phyloP scores from a whole-genome alignment of 2,888 invertebrate species.

The Pollenia amentaria region DNA sequence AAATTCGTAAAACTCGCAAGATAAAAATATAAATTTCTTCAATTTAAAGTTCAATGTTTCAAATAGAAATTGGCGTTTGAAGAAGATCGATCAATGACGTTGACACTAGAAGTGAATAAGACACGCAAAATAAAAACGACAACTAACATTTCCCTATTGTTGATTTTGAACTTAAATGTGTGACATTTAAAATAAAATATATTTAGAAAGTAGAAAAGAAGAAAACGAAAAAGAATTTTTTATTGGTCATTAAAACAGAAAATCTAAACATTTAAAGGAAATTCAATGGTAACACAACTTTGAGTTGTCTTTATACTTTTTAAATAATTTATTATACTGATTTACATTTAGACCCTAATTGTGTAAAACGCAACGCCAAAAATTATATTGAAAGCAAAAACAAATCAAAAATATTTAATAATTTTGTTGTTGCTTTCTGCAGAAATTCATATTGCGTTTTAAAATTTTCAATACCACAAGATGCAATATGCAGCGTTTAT shows the following conservation, averaged over 20 bases:
- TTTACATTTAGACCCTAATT: too few relatives aligned
- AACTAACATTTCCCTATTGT: slow-evolving; percentile 57
- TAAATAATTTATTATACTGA: too few relatives aligned
- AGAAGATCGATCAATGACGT: slow-evolving; percentile 39
- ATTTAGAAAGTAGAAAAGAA: neutral
- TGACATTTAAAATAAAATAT: slow-evolving; percentile 59
- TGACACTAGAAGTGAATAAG: slow-evolving; percentile 26
- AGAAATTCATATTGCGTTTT: too few relatives aligned
- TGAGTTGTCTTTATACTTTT: too few relatives aligned
- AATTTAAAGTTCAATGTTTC: slow-evolving; percentile 69
- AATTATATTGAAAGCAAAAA: too few relatives aligned
- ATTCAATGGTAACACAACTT: neutral
- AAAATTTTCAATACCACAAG: too few relatives aligned
- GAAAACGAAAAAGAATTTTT: neutral
- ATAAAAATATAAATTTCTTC: slow-evolving; percentile 13
- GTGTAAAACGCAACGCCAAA: too few relatives aligned
- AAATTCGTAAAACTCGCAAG: slow-evolving; percentile 37
- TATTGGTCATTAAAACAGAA: neutral
- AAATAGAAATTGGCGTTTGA: slow-evolving; percentile 49
- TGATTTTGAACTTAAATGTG: slow-evolving; percentile 52
- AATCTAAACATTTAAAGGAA: slow-evolving; percentile 1
- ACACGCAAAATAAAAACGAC: neutral
- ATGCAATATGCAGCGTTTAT: too few relatives aligned
- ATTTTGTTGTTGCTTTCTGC: too few relatives aligned
- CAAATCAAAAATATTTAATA: too few relatives aligned